A percentile compares a stretch with the other conserved stretches of the same genome.
Evolutionary conservation across 2,888 invertebrate genomes (phyloP).

Genomic region (Heliconius cydno): DNA sequence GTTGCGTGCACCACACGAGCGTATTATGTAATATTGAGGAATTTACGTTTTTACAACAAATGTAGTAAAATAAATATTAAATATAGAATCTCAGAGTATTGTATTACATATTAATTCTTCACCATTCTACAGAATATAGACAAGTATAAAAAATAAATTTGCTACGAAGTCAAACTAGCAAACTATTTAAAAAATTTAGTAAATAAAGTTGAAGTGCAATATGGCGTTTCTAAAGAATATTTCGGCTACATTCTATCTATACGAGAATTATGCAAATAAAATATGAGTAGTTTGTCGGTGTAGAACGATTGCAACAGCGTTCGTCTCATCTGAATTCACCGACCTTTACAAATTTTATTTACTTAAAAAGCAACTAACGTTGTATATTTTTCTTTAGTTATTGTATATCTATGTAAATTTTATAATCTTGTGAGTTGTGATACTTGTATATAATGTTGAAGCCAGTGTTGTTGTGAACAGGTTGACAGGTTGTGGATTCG

Average conservation of each 20-base stretch:
- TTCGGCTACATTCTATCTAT: neutral
- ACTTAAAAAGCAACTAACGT: neutral
- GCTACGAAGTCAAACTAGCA: neutral
- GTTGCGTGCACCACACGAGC: no score
- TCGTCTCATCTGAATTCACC: slow-evolving; percentile 8
- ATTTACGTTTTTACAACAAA: no score
- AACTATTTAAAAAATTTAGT: neutral
- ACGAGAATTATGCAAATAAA: slow-evolving; percentile 13
- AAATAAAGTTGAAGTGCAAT: slow-evolving; percentile 13
- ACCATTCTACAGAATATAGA: neutral
- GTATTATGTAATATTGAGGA: no score
- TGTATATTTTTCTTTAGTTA: neutral
- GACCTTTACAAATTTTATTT: neutral
- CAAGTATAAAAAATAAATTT: neutral
- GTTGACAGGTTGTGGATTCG: no score
- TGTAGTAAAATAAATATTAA: no score
- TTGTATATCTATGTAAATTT: no score
- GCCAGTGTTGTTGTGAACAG: no score
- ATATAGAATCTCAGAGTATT: no score
- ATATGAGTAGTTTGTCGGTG: slow-evolving; percentile 3
- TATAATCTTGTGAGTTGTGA: no score
- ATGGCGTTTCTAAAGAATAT: neutral
- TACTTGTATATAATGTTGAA: neutral
- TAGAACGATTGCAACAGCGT: slow-evolving; percentile 5
- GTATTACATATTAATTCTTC: no score